Evolutionary conservation across 2,113 vertebrate species (phyloP), one percentile per base, ranked within the genome.

Genomic region (Todiramphus saurophagus): DNA sequence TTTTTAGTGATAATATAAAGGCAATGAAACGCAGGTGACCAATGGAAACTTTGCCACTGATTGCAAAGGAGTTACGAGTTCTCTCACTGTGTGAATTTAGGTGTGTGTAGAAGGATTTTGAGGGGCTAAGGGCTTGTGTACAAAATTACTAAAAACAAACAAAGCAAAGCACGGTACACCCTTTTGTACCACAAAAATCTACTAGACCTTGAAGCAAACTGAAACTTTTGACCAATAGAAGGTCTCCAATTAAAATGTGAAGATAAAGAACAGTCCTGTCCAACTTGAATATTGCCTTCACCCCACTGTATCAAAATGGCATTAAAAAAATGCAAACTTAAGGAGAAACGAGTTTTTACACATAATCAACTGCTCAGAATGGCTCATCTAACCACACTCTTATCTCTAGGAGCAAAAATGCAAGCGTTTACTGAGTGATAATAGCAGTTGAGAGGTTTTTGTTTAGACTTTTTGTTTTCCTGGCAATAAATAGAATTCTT

Each of bases 371-470:
- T 91, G 75, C 96, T 97, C 89, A 67, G 37, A 97, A 97, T 97
- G 83, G 81, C 48, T 97, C 72, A 2, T 89, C 68, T 94, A 83
- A 94, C 87, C 87, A 39, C 70, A 96, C 83, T 72, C 96, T 97
- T 97, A 97, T 95, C 91, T 97, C 67, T 25, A 48, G 78, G 37
- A 97, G 68, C 82, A 91, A 97, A 97, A 96, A 97, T 85, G 55
- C 90, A 93, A 96, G 55, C 92, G 37, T 94, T 95, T 89, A 68
- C 93, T 90, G 89, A 96, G 92, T 87, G 93, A 95, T 93, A 87
- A 39, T 94, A 94, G 83, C 83, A 80, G 77, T 68, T 86, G 59
- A 72, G 81, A 79, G 83, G 87, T 73, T 93, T 97, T 85, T 96
- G 87, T 96, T 97, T 97, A 89, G 95, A 64, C 58, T 91, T 85